Evolutionary conservation across 2,113 vertebrate species (phyloP), one percentile per base, ranked within the genome.

Genomic region (Gobius niger): DNA sequence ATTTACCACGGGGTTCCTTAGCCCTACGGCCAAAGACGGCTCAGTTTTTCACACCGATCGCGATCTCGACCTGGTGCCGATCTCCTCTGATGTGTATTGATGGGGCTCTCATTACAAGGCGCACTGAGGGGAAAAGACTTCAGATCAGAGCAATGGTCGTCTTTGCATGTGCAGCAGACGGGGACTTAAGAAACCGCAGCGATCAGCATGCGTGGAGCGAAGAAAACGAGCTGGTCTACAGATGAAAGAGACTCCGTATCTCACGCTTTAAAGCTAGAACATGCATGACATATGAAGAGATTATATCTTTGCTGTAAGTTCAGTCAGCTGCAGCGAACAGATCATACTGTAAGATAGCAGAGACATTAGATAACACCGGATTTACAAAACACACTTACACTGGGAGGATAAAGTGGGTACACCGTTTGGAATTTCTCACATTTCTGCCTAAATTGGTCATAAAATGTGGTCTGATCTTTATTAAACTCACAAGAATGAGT

Each of bases 11-110:
- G 46, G 42, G 14, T 44, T 40, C 15, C 40, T 9, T 72, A 19
- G 14, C 5, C 63, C 65, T 44, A 19, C 67, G 75, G 52, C 13
- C 24, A 54, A 11, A 50, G 50, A 61, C 16, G 18, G 56, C 67
- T 68, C n/a, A 8, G 15, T 77, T 47, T 65, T 57, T 67, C 34
- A 14, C 15, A 16, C 47, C 9, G 24, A 67, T 72, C 64, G 56
- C 63, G 67, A 74, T 78, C 74, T 69, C 62, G 72, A 85, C 81
- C 71, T 83, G 47, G 44, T 18, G 16, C 52, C 44, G 71, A 64
- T 68, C 47, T 42, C 46, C 62, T 83, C 72, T 82, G 74, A 88
- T 85, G 73, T 68, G 19, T 68, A 67, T 57, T 78, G 76, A 82
- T 71, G 68, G 67, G 53, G 24, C 51, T 44, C 81, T 83, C 46